These are phyloP conservation scores for Pollachius pollachius DNA, from an alignment of 2,113 vertebrate genomes.

Conservation along the genomic window DNA sequence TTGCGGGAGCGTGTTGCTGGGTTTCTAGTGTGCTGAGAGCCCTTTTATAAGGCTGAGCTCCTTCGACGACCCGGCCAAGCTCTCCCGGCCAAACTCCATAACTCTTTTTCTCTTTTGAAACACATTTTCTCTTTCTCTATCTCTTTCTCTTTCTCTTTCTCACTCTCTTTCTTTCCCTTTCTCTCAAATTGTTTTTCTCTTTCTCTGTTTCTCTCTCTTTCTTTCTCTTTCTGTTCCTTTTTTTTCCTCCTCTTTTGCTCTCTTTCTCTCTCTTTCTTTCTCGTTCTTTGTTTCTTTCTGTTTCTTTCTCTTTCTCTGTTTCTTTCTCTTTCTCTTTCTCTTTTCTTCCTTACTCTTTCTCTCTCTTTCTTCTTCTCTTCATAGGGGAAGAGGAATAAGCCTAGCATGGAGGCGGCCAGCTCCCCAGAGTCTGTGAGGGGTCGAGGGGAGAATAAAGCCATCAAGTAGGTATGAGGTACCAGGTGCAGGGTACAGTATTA, in stretches of 20 bases:
- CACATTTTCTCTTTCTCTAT: background rate
- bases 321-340: slow-evolving; percentile 20
- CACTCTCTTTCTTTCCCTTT: background rate
- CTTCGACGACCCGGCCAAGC: too few species aligned
- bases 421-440: slow-evolving; percentile 92
- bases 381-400: slow-evolving; percentile 95
- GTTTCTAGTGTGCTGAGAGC: too few species aligned
- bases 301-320: background rate
- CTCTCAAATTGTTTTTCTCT: background rate
- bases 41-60: too few species aligned
- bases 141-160: slow-evolving; percentile 1
- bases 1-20: too few species aligned
- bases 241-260: background rate
- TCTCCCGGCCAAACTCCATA: too few species aligned
- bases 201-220: background rate
- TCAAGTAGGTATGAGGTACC: slow-evolving; percentile 88
- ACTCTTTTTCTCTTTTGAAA: too few species aligned
- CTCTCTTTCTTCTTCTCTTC: slow-evolving; percentile 26
- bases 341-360: background rate
- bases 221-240: slow-evolving; percentile 11
- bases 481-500: background rate
- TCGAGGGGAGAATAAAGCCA: slow-evolving; percentile 95
- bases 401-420: slow-evolving; percentile 88
- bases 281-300: background rate
- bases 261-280: slow-evolving; percentile 31